phyloP scores from a whole-genome alignment of 2,797 vertebrate genomes.

The Danio aesculapii region DNA sequence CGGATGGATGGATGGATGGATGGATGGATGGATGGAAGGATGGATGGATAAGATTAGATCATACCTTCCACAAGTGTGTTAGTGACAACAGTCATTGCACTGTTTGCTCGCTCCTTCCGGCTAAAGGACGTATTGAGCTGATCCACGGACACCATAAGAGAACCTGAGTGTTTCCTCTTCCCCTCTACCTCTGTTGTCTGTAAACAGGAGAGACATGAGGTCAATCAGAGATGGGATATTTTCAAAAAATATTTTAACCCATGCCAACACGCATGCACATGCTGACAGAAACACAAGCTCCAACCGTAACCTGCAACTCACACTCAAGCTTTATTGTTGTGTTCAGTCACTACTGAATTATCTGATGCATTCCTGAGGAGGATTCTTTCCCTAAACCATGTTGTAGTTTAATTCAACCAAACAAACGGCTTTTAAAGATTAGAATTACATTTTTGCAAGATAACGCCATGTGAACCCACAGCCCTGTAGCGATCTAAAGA shows the following conservation, averaged over 20 bases:
- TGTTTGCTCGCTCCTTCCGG: constrained; percentile 94
- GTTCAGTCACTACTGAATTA: neutral
- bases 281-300: constrained; percentile 26
- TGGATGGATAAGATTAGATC: neutral
- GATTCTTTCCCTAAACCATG: neutral
- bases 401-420: neutral
- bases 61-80: constrained; percentile 97
- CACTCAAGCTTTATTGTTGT: neutral
- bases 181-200: constrained; percentile 93
- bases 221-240: constrained; percentile 27
- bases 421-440: neutral
- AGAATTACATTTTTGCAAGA: neutral
- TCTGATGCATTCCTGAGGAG: neutral
- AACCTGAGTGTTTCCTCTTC: constrained; percentile 94
- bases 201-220: constrained; percentile 64
- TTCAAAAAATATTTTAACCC: constrained; percentile 24
- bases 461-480: neutral
- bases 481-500: neutral
- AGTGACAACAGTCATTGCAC: constrained; percentile 93
- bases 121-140: constrained; percentile 94
- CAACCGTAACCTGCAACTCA: neutral
- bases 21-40: neutral
- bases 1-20: neutral
- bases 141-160: constrained; percentile 98
- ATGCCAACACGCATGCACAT: constrained; percentile 29